phyloP scores from a whole-genome alignment of 2,888 invertebrate genomes.

The Drosophila incognita region DNA sequence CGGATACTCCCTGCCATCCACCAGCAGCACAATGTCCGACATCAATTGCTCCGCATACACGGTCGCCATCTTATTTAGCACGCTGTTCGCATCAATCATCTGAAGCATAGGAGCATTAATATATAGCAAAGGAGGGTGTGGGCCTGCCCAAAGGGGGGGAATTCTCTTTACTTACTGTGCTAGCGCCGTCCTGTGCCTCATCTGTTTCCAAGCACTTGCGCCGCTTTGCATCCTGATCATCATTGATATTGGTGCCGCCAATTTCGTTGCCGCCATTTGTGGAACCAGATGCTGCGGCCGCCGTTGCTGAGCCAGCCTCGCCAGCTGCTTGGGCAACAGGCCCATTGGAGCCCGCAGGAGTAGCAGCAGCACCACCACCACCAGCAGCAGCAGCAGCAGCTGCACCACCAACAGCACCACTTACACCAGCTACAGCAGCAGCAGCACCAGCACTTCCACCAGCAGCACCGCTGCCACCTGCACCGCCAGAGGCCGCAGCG shows the following conservation, averaged over 20 bases:
- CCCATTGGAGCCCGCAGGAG: constrained; percentile 1
- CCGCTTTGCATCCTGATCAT: constrained; percentile 70
- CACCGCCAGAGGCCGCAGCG: constrained; percentile 40
- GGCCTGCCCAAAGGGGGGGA: constrained; percentile 7
- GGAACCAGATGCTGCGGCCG: constrained; percentile 8
- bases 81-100: constrained; percentile 94
- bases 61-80: constrained; percentile 92
- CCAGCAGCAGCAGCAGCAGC: constrained; percentile 24
- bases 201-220: constrained; percentile 67
- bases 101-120: constrained; percentile 74
- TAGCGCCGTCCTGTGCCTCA: constrained; percentile 67
- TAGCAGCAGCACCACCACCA: constrained; percentile 1
- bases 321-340: constrained; percentile 17
- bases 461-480: constrained; percentile 43
- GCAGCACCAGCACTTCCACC: background rate
- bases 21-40: constrained; percentile 94
- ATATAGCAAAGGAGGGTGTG: too few species aligned
- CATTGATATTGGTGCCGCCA: constrained; percentile 27
- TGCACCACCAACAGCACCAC: constrained; percentile 34
- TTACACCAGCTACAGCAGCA: constrained; percentile 22
- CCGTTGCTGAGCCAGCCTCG: constrained; percentile 15
- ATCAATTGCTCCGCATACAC: constrained; percentile 94
- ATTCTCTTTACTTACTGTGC: constrained; percentile 65
- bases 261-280: constrained; percentile 39
- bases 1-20: constrained; percentile 92